Conservation (phyloP, 1,140 invertebrate genomes). For the Plutomurus gul region DNA sequence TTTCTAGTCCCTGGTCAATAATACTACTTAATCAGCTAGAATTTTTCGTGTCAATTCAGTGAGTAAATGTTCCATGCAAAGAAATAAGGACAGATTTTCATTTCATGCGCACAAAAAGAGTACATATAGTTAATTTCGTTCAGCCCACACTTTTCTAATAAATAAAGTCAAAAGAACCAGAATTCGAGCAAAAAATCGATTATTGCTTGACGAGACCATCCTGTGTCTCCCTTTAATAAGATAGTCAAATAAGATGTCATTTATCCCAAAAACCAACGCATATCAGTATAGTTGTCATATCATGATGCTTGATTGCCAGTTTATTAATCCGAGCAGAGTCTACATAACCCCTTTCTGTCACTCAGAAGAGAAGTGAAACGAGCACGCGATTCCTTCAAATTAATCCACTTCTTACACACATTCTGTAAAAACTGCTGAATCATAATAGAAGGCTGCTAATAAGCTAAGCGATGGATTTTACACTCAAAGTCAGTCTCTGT, state of each 20-base stretch:
- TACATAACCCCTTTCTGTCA: background rate
- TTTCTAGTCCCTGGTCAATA: too few relatives aligned
- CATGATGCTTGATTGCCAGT: background rate
- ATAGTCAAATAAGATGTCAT: slow-evolving; percentile 10
- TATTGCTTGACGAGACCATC: background rate
- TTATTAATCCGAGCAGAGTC: background rate
- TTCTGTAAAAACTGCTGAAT: background rate
- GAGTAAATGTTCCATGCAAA: too few relatives aligned
- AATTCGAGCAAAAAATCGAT: slow-evolving; percentile 9
- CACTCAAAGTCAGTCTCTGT: too few relatives aligned
- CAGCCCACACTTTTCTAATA: too few relatives aligned
- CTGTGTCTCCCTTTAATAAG: background rate
- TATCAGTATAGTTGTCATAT: background rate
- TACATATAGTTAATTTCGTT: too few relatives aligned
- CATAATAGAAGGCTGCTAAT: background rate
- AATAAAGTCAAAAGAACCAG: too few relatives aligned
- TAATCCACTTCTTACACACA: background rate
- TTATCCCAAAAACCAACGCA: background rate
- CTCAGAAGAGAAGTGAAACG: background rate
- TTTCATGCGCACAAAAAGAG: too few relatives aligned
- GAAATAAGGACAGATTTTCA: too few relatives aligned
- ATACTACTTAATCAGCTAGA: too few relatives aligned
- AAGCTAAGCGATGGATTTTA: too few relatives aligned
- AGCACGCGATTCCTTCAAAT: slow-evolving; percentile 11
- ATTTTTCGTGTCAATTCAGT: too few relatives aligned